Conservation (phyloP, 2,113 vertebrate genomes). For the Colaptes auratus region DNA sequence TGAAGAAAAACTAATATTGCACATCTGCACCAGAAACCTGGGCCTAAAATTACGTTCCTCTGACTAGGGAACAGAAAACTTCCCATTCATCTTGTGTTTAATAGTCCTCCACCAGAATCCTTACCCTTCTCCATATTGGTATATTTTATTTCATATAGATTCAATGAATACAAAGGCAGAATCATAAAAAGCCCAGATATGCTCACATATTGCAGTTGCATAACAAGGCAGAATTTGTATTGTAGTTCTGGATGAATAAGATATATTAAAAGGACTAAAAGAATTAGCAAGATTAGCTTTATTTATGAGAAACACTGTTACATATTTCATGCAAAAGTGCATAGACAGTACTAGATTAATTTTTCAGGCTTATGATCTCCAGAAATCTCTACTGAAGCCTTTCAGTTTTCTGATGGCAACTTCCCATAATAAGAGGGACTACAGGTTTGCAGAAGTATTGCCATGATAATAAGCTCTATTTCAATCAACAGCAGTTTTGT, state of each 20-base stretch:
- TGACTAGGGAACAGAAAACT: not conserved
- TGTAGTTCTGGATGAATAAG: not conserved
- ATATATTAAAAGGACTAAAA: not conserved
- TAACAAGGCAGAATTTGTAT: not conserved
- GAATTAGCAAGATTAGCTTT: not conserved
- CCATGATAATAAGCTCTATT: constrained; percentile 19
- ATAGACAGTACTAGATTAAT: not conserved
- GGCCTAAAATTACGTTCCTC: not conserved
- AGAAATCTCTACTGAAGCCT: not conserved
- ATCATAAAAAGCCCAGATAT: not conserved
- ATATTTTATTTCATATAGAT: not conserved
- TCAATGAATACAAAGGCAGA: not conserved
- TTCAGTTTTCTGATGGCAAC: not conserved
- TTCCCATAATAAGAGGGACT: not conserved
- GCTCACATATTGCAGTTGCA: not conserved
- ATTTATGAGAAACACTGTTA: not conserved
- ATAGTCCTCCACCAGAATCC: not conserved
- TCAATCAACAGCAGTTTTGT: not conserved
- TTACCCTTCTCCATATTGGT: not conserved
- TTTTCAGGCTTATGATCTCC: not conserved
- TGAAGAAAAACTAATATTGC: not conserved
- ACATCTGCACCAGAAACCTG: not conserved
- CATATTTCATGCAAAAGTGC: not conserved
- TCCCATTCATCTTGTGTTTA: not conserved
- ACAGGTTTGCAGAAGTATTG: not conserved